These are phyloP conservation scores for Torymus aiolomorphi DNA, from an alignment of 2,888 invertebrate species.

Conservation along the genomic window DNA sequence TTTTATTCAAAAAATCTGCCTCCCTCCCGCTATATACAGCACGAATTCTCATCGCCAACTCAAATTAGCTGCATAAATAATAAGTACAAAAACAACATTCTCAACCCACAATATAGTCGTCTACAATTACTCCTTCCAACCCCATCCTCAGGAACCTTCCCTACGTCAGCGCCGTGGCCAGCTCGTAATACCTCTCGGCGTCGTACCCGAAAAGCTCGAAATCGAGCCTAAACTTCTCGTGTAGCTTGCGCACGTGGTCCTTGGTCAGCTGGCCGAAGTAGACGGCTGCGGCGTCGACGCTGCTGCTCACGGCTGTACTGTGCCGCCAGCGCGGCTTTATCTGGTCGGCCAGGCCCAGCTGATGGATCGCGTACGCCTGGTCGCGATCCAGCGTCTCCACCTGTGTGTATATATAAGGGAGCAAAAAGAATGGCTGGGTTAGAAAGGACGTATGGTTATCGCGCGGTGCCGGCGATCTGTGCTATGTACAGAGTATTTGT, in stretches of 20 bases:
- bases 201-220: constrained; percentile 78
- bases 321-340: constrained; percentile 73
- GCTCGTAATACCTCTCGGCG: constrained; percentile 69
- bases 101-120: no score
- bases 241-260: constrained; percentile 71
- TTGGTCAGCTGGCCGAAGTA: constrained; percentile 75
- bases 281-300: constrained; percentile 69
- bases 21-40: no score
- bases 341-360: constrained; percentile 66
- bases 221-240: constrained; percentile 76
- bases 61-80: no score
- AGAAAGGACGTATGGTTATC: no score
- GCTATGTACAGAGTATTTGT: no score
- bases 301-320: constrained; percentile 61
- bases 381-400: constrained; percentile 78
- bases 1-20: no score
- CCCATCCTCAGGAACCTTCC: no score
- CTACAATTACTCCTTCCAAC: no score
- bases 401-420: constrained; percentile 50
- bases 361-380: constrained; percentile 75
- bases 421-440: no score
- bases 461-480: no score
- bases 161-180: constrained; percentile 61
- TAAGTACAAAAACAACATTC: no score
- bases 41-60: no score